Conservation (phyloP, 2,797 vertebrate species). For the Cuniculus paca region DNA sequence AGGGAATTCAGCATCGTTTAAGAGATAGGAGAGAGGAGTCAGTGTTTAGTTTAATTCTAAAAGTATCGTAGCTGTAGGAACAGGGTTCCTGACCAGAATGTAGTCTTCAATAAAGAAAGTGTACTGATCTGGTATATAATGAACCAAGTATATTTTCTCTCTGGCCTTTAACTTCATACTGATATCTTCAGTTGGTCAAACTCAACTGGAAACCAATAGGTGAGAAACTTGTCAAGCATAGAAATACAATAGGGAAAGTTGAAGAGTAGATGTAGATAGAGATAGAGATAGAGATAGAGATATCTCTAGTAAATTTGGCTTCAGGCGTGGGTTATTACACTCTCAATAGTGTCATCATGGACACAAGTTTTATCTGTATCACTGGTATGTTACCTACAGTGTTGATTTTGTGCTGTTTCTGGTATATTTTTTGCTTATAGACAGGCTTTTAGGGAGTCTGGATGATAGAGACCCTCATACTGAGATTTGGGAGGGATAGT, state of each 20-base stretch:
- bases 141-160: neutral
- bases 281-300: too few relatives aligned
- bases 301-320: neutral
- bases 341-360: neutral
- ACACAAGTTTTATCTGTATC: neutral
- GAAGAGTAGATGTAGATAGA: neutral
- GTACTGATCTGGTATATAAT: neutral
- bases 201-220: neutral
- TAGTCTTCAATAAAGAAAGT: neutral
- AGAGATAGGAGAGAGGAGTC: neutral
- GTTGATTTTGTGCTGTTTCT: neutral
- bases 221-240: neutral
- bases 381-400: neutral
- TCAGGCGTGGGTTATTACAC: neutral
- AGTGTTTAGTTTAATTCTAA: neutral
- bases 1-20: neutral
- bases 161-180: neutral
- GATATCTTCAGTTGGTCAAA: neutral
- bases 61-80: neutral
- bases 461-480: neutral
- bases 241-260: neutral
- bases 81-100: neutral
- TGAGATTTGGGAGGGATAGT: neutral
- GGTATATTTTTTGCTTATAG: neutral
- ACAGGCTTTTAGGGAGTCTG: neutral